Conservation (phyloP, 2,888 invertebrate species). For the Parnassius mnemosyne region DNA sequence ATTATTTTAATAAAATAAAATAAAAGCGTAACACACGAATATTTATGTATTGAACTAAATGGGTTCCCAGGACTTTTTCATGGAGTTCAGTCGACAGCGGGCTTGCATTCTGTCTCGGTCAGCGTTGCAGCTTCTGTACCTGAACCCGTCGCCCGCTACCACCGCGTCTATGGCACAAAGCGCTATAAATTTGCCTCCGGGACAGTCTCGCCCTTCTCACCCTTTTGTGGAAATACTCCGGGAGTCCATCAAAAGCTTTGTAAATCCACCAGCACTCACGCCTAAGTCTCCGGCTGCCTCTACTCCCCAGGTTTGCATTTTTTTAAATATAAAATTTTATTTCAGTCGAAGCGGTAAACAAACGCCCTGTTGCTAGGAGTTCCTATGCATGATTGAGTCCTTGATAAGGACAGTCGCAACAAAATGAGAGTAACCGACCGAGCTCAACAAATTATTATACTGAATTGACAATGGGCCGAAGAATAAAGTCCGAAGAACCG, state of each 20-base stretch:
- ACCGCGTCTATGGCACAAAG: constrained; percentile 56
- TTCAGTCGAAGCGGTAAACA: neutral
- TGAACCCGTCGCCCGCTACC: constrained; percentile 71
- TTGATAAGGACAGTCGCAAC: too few species aligned
- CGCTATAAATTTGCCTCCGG: constrained; percentile 50
- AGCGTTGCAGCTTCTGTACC: constrained; percentile 90
- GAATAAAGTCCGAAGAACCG: too few species aligned
- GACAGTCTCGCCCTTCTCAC: constrained; percentile 57
- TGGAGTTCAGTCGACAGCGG: constrained; percentile 92
- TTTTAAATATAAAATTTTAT: neutral
- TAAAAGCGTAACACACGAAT: neutral
- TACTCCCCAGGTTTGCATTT: constrained; percentile 80
- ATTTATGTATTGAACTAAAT: neutral
- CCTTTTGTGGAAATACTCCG: constrained; percentile 88
- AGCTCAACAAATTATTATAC: too few species aligned
- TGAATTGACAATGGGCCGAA: too few species aligned
- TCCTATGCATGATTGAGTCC: too few species aligned
- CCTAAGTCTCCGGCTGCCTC: constrained; percentile 85
- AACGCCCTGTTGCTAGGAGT: too few species aligned
- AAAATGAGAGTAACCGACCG: too few species aligned
- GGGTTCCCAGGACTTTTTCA: constrained; percentile 89
- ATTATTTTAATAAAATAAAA: too few species aligned
- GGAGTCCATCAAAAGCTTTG: constrained; percentile 92
- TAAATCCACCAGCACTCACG: constrained; percentile 93
- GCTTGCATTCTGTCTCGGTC: constrained; percentile 97